These are phyloP conservation scores for Nesogale talazaci DNA, from an alignment of 2,113 vertebrate genomes.

Conservation along the genomic window DNA sequence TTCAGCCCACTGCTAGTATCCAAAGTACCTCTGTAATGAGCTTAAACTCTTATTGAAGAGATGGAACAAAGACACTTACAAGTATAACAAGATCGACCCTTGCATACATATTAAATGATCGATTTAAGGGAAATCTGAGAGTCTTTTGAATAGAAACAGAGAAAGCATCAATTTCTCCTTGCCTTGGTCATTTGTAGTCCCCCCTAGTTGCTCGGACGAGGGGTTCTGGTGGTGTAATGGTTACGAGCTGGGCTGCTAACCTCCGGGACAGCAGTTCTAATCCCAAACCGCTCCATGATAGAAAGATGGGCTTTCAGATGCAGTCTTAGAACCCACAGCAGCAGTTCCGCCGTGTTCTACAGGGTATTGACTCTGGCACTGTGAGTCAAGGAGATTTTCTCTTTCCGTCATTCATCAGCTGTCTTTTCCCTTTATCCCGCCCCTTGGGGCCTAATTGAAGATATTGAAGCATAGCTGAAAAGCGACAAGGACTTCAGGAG, in stretches of 20 bases:
- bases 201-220: too few species aligned
- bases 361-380: too few species aligned
- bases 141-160: neutral
- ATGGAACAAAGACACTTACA: neutral
- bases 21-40: neutral
- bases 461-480: neutral
- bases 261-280: too few species aligned
- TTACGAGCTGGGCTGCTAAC: too few species aligned
- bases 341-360: too few species aligned
- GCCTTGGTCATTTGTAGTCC: neutral
- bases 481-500: neutral
- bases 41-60: neutral
- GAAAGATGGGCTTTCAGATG: too few species aligned
- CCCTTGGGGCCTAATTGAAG: neutral
- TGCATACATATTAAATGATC: neutral
- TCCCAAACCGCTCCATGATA: too few species aligned
- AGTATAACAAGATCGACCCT: neutral
- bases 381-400: neutral
- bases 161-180: neutral
- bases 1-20: neutral
- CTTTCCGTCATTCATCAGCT: neutral
- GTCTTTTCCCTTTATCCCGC: neutral
- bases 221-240: too few species aligned
- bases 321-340: too few species aligned
- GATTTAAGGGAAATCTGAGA: neutral